phyloP scores from a whole-genome alignment of 2,797 vertebrate species.

The Lepilemur ruficaudatus region DNA sequence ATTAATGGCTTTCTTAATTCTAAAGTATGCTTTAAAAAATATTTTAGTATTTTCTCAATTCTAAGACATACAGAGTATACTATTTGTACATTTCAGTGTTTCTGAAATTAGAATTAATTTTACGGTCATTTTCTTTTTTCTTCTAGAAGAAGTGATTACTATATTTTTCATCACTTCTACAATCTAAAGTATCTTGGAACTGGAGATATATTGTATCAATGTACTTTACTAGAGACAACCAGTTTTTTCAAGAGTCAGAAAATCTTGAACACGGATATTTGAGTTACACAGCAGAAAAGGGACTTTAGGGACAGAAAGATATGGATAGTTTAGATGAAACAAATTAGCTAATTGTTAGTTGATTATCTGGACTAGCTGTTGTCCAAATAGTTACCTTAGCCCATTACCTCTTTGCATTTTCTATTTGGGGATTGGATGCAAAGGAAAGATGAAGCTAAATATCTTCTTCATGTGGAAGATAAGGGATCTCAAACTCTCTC shows the following conservation, averaged over 20 bases:
- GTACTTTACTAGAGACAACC: neutral
- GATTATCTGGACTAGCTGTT: neutral
- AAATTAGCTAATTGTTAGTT: constrained; percentile 8
- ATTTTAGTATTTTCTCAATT: neutral
- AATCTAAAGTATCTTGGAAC: constrained; percentile 10
- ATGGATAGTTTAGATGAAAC: constrained; percentile 3
- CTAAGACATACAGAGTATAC: neutral
- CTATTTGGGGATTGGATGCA: neutral
- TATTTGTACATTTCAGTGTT: neutral
- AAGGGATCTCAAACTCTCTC: neutral
- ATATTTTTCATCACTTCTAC: neutral
- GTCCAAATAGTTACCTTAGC: neutral
- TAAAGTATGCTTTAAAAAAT: neutral
- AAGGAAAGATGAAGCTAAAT: constrained; percentile 41
- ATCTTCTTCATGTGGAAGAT: neutral
- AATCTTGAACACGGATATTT: neutral
- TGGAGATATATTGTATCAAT: neutral
- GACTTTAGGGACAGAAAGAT: neutral
- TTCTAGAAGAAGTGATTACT: neutral
- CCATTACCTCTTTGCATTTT: neutral
- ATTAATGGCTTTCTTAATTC: neutral
- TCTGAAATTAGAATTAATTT: constrained; percentile 44
- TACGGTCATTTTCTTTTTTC: neutral
- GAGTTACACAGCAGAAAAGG: neutral
- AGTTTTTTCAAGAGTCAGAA: neutral